Conservation (phyloP, 2,797 vertebrate genomes). For the Sebastes oblongus region DNA sequence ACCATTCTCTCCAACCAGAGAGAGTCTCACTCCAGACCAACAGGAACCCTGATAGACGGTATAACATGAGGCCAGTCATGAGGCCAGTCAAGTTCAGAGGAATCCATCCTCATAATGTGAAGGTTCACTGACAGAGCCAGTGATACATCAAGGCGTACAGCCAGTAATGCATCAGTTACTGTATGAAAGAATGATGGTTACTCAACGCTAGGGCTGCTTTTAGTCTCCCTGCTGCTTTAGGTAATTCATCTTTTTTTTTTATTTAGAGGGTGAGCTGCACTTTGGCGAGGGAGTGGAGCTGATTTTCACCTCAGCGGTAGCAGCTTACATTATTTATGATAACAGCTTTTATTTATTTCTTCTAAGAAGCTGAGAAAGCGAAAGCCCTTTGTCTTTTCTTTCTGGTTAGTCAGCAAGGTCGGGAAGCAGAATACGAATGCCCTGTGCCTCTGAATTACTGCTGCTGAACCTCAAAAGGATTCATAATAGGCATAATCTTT, state of each 20-base stretch:
- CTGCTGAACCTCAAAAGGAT: not conserved
- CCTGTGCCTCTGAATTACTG: constrained; percentile 23
- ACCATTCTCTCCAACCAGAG: not conserved
- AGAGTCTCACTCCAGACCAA: not conserved
- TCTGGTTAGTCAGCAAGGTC: constrained; percentile 60
- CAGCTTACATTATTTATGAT: constrained; percentile 48
- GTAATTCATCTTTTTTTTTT: constrained; percentile 18
- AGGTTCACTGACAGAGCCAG: not conserved
- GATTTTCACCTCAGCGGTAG: constrained; percentile 9
- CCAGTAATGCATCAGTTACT: constrained; percentile 21
- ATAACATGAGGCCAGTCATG: not conserved
- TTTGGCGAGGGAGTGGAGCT: not conserved
- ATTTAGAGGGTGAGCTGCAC: constrained; percentile 11
- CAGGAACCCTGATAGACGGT: not conserved
- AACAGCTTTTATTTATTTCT: constrained; percentile 30
- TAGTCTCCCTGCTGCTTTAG: not conserved
- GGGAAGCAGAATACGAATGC: constrained; percentile 43
- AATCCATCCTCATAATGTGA: constrained; percentile 14
- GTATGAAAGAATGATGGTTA: constrained; percentile 21
- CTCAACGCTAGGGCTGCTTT: constrained; percentile 19
- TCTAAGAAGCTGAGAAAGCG: constrained; percentile 24
- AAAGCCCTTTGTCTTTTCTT: constrained; percentile 45
- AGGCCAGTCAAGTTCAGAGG: not conserved
- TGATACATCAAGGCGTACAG: not conserved
- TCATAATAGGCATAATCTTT: not conserved